Evolutionary conservation across 2,888 invertebrate species (phyloP).

Genomic region (Cheilosia pagana): DNA sequence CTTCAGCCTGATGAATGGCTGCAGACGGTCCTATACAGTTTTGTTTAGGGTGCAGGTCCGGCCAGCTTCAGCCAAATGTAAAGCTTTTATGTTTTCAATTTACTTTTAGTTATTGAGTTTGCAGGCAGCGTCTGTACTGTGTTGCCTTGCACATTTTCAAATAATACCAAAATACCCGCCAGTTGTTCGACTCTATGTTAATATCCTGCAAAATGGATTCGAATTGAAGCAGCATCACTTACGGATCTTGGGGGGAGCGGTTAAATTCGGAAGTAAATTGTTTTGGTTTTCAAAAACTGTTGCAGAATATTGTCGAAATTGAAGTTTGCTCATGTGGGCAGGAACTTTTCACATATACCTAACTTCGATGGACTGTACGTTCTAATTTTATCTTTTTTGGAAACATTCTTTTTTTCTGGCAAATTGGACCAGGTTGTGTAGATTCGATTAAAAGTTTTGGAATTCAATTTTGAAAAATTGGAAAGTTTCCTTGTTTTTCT

Average conservation of each 20-base stretch:
- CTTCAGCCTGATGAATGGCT: conserved; percentile 62
- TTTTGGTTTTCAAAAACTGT: conserved; percentile 52
- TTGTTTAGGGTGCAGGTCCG: background rate
- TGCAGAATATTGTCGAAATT: conserved; percentile 55
- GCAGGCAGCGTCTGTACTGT: conserved; percentile 1
- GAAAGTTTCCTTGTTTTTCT: background rate
- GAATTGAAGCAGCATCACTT: conserved; percentile 6
- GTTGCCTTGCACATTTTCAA: background rate
- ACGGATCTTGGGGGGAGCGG: background rate
- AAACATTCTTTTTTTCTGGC: background rate
- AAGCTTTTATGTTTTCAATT: conserved; percentile 71
- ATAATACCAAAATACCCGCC: conserved; percentile 26
- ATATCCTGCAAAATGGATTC: conserved; percentile 45
- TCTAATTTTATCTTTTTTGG: background rate
- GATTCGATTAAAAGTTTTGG: conserved; percentile 70
- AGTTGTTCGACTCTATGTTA: conserved; percentile 61
- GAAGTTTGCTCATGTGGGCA: conserved; percentile 30
- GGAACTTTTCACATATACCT: background rate
- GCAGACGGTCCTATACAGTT: conserved; percentile 27
- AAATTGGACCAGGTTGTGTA: conserved; percentile 26
- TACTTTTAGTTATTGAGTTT: conserved; percentile 68
- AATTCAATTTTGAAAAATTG: conserved; percentile 43
- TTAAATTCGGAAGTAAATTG: conserved; percentile 42
- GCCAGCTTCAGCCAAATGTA: conserved; percentile 32
- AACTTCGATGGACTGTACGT: too few species aligned